These are phyloP conservation scores for Hormaphis cornu DNA, from an alignment of 1,140 invertebrate species.

Conservation along the genomic window DNA sequence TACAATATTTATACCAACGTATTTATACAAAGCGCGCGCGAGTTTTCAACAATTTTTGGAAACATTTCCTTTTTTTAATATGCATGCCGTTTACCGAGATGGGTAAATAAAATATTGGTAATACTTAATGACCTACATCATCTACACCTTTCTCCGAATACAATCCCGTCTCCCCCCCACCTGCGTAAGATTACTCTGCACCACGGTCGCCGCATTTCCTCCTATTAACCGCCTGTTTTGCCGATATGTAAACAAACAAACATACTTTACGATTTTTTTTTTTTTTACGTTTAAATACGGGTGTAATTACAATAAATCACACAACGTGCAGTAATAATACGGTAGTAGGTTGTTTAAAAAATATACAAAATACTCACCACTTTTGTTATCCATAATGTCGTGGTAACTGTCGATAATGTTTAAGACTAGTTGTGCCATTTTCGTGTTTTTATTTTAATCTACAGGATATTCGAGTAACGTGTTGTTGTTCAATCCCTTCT, in stretches of 20 bases:
- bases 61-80: no score
- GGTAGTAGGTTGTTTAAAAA: no score
- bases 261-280: not conserved
- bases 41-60: no score
- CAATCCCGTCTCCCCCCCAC: not conserved
- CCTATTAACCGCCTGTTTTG: not conserved
- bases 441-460: conserved; percentile 37
- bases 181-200: no score
- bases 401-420: conserved; percentile 60
- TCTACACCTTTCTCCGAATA: not conserved
- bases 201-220: not conserved
- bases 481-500: not conserved
- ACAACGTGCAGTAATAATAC: no score
- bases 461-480: no score
- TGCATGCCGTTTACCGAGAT: not conserved
- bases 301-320: no score
- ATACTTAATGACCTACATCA: conserved; percentile 8
- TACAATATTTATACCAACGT: no score
- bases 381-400: conserved; percentile 68
- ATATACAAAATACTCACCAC: conserved; percentile 53
- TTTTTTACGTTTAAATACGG: not conserved
- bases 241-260: no score
- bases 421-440: conserved; percentile 56
- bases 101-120: not conserved
- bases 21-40: no score